A percentile compares a stretch with the other conserved stretches of the same genome.
Evolutionary conservation across 2,797 vertebrate species (phyloP).

Genomic region (Nasua narica): DNA sequence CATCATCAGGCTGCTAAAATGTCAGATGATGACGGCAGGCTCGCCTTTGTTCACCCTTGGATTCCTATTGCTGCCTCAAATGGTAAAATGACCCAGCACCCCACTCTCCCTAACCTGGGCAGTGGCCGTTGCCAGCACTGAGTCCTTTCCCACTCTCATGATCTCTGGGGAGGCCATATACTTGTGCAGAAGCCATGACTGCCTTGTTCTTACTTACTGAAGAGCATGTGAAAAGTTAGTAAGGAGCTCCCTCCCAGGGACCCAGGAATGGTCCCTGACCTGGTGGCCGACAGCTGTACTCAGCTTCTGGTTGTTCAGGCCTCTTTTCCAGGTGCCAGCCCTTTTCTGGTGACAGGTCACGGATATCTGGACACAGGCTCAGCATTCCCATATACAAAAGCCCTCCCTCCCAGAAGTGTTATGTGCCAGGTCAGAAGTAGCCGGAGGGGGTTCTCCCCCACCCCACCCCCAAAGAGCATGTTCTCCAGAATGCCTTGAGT

Average conservation of each 20-base stretch:
- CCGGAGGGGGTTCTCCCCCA: background rate
- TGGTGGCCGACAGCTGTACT: background rate
- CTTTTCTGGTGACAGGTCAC: background rate
- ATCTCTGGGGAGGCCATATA: background rate
- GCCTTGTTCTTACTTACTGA: background rate
- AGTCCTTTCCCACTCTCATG: background rate
- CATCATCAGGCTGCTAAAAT: constrained; percentile 74
- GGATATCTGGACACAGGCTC: background rate
- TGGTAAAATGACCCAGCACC: background rate
- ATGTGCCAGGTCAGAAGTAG: background rate
- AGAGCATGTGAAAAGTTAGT: background rate
- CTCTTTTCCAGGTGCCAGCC: background rate
- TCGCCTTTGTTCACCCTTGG: background rate
- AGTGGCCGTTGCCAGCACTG: background rate
- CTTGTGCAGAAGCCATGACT: background rate
- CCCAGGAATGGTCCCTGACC: background rate
- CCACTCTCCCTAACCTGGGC: background rate
- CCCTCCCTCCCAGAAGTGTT: background rate
- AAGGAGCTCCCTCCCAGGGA: background rate
- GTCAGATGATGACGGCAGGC: background rate
- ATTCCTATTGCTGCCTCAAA: background rate
- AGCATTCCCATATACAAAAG: background rate
- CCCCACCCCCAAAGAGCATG: background rate
- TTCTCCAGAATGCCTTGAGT: background rate
- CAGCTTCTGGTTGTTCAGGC: too few relatives aligned